Conservation (phyloP, 2,888 invertebrate species). For the Capitulum mitella region DNA sequence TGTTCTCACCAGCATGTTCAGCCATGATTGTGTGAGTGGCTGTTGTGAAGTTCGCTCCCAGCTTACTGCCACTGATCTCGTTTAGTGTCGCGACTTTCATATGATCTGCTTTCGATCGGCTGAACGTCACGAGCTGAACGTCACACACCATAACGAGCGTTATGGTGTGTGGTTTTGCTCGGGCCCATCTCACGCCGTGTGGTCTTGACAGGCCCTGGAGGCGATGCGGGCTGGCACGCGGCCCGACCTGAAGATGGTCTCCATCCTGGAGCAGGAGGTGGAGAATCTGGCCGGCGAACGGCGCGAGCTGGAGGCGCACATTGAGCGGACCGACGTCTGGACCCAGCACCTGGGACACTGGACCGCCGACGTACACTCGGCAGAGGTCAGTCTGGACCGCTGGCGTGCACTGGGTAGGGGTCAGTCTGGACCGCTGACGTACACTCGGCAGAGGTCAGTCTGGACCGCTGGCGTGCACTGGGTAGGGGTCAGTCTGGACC, state of each 20-base stretch:
- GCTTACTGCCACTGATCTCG: too few relatives aligned
- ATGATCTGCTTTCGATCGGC: too few relatives aligned
- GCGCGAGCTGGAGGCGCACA: slow-evolving; percentile 70
- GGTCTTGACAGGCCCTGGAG: slow-evolving; percentile 54
- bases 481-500: slow-evolving; percentile 78
- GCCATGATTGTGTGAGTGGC: too few relatives aligned
- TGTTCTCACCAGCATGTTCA: too few relatives aligned
- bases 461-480: slow-evolving; percentile 47
- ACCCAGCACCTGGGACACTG: slow-evolving; percentile 80
- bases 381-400: slow-evolving; percentile 54
- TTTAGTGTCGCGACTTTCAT: too few relatives aligned
- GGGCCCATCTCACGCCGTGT: too few relatives aligned
- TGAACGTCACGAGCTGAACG: too few relatives aligned
- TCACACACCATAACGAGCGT: too few relatives aligned
- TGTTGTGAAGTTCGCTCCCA: too few relatives aligned
- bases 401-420: too few relatives aligned
- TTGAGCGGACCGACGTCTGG: slow-evolving; percentile 80
- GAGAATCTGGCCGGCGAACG: slow-evolving; percentile 73
- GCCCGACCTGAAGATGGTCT: slow-evolving; percentile 70
- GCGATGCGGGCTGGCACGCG: slow-evolving; percentile 73
- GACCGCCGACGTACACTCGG: slow-evolving; percentile 75
- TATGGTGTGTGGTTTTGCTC: too few relatives aligned
- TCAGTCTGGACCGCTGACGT: slow-evolving; percentile 79
- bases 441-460: slow-evolving; percentile 39
- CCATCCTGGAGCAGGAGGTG: slow-evolving; percentile 73